A percentile compares a stretch with the other conserved stretches of the same genome.
phyloP scores from a whole-genome alignment of 2,797 vertebrate species.

The Siniperca obscura region DNA sequence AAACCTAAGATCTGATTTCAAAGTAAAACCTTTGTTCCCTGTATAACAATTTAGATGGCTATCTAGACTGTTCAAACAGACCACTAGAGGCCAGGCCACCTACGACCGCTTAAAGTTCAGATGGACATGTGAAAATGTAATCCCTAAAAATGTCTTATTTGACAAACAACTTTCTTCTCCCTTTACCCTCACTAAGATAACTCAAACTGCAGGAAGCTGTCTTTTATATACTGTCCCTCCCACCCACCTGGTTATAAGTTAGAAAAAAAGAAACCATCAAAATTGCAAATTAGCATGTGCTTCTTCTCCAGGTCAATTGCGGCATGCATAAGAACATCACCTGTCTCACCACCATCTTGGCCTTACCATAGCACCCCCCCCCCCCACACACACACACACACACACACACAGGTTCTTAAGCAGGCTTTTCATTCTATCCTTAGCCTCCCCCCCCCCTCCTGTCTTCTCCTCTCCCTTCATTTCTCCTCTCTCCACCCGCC shows the following conservation, averaged over 20 bases:
- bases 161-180: not conserved
- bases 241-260: too few species aligned
- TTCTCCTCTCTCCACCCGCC: slow-evolving; percentile 40
- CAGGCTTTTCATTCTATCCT: slow-evolving; percentile 84
- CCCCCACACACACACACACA: too few species aligned
- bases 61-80: too few species aligned
- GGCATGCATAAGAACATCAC: slow-evolving; percentile 30
- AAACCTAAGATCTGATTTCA: not conserved
- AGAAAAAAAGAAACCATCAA: not conserved
- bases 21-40: not conserved
- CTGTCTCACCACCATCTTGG: slow-evolving; percentile 45
- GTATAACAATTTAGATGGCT: not conserved
- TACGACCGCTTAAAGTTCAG: not conserved
- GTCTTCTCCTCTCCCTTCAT: slow-evolving; percentile 33
- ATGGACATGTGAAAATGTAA: not conserved
- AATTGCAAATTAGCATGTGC: slow-evolving; percentile 10
- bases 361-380: slow-evolving; percentile 58
- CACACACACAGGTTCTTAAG: slow-evolving; percentile 69
- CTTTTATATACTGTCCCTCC: not conserved
- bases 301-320: slow-evolving; percentile 36
- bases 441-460: slow-evolving; percentile 57
- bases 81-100: not conserved
- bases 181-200: not conserved
- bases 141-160: not conserved
- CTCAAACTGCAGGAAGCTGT: not conserved